Percentiles rank a stretch among this genome's conserved stretches.
Evolutionary conservation across 2,113 vertebrate genomes (phyloP).

Genomic region (Oenanthe oenanthe): DNA sequence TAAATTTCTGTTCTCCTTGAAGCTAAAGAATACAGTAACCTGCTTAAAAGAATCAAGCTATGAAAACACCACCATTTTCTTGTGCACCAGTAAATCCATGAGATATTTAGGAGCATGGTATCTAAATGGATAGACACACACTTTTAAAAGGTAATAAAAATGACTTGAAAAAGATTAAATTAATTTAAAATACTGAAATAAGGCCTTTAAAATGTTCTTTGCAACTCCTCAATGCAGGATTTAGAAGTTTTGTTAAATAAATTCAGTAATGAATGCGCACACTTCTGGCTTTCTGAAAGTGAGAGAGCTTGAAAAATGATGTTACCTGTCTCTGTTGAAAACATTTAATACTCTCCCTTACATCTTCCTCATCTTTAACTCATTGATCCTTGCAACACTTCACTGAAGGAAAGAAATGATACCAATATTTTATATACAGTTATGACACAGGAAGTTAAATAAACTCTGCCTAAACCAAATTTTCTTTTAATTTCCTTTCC

Average conservation of each 20-base stretch:
- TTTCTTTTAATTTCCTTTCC: not conserved
- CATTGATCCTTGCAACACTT: not conserved
- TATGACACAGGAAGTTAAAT: not conserved
- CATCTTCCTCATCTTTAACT: not conserved
- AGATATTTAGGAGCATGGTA: not conserved
- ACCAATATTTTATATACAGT: not conserved
- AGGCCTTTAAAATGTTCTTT: not conserved
- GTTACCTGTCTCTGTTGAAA: not conserved
- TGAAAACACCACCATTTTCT: not conserved
- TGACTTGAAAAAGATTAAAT: not conserved
- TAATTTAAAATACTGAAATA: not conserved
- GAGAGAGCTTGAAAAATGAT: not conserved
- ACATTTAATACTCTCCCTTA: not conserved
- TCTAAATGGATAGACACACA: not conserved
- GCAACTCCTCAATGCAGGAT: not conserved
- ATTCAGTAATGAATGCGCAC: not conserved
- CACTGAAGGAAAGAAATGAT: not conserved
- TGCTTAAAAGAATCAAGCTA: conserved; percentile 33
- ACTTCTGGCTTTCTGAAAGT: not conserved
- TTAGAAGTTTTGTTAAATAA: not conserved
- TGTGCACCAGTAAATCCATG: not conserved
- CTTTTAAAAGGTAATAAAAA: not conserved
- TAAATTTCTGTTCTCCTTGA: conserved; percentile 7
- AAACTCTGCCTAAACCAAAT: not conserved
- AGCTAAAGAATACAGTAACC: conserved; percentile 18